Base-by-base conservation (phyloP, 1,140 invertebrate genomes). In the Battus philenor region DNA sequence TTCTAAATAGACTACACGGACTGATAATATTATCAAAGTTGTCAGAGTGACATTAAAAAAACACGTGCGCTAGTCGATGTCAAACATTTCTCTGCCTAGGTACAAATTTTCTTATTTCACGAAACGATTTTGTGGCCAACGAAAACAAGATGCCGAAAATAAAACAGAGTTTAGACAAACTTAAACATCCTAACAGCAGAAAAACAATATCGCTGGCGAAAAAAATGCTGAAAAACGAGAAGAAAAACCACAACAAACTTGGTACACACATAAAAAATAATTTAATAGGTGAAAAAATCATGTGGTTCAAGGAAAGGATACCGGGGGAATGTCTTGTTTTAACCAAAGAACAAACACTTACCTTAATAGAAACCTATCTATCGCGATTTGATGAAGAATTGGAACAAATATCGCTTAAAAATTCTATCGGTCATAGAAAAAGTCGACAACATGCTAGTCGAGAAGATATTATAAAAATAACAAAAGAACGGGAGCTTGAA, bases 141-240 rank as follows among this genome's bases (percentile, higher is more conserved):
- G n/a, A 11, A 29, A 29, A 2, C 27, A 29, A 29, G 2, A 86
- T 86, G 82, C 71, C 74, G 26, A 80, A 79, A 51, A 36, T 66
- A 33, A 86, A 73, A 36, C 61, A 67, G 33, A 73, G 53, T 55
- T 50, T 91, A 8, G 75, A 87, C 13, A 89, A 91, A 71, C 86
- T 89, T 36, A 93, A 92, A 62, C 93, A 94, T 82, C 93, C 93
- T 4, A 93, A 93, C 62, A 94, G 92, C 53, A 88, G 93, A 54
- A 94, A 93, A 85, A 91, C 91, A 1, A 86, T 89, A 50, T 90
- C 91, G 7, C 73, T 94, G 18, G 85, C 87, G 1, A 93, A 90
- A 67, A 90, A 92, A 66, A 79, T 90, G 6, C 90, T 90, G 39
- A 92, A 89, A 55, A 81, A 88, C 49, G 86, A 87, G 15, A 88